Conservation (phyloP, 2,113 vertebrate genomes). For the Sciurus niger region DNA sequence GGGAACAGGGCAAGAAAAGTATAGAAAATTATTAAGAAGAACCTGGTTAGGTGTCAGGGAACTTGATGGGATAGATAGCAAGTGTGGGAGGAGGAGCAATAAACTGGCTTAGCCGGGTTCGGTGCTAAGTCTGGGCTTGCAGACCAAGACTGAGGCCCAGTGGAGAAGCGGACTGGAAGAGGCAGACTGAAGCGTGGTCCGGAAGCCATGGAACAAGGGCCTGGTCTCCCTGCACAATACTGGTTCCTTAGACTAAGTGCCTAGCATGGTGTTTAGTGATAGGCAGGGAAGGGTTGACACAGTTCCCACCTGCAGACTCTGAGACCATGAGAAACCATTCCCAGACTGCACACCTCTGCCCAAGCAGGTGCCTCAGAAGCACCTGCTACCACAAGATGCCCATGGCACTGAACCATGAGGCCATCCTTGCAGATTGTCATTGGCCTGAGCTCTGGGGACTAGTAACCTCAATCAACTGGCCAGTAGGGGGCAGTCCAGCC, state of each 20-base stretch:
- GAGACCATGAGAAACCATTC: not conserved
- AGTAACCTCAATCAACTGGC: not conserved
- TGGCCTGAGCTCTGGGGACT: not conserved
- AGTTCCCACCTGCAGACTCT: not conserved
- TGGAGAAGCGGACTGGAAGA: not conserved
- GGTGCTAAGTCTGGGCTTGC: not conserved
- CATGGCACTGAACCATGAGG: too few species aligned
- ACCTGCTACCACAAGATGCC: not conserved
- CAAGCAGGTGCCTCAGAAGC: not conserved
- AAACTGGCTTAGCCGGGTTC: not conserved
- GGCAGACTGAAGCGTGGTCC: not conserved
- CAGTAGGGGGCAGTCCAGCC: constrained; percentile 70
- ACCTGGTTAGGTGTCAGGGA: not conserved
- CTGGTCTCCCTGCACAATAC: not conserved
- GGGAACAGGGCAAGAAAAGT: not conserved
- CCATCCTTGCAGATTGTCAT: constrained; percentile 14
- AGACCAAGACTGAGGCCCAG: not conserved
- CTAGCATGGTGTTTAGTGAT: not conserved
- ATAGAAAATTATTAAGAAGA: not conserved
- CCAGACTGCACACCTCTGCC: not conserved
- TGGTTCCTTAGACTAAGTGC: not conserved
- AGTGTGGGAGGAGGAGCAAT: not conserved
- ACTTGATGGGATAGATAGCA: not conserved
- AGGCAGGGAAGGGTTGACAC: not conserved
- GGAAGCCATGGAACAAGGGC: not conserved